Evolutionary conservation across 2,797 vertebrate species (phyloP), one percentile per base, ranked within the genome.

Genomic region (Kryptolebias ocellatus): DNA sequence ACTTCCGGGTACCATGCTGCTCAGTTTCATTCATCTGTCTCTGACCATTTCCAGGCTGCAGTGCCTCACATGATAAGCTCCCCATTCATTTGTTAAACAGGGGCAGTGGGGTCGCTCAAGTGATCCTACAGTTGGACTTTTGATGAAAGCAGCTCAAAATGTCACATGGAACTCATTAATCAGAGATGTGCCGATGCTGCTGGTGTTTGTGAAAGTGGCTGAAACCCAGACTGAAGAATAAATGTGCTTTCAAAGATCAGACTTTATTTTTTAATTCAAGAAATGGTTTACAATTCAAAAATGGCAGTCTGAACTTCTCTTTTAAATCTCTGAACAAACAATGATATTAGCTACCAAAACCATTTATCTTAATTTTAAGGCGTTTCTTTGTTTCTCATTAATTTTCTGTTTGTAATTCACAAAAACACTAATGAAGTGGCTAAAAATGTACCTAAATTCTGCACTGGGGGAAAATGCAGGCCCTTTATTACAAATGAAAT

Each of bases 91-190:
- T 90, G 87, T 84, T 90, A 91, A 91, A 76, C 72, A 90, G 60
- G 71, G 74, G 72, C 53, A 63, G 53, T 11, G 50, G 74, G 79
- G 78, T 85, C 67, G 6, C 53, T 64, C 65, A 76, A 81, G 83
- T 85, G 70, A 88, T 89, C 81, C 84, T 83, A 76, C 70, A 75
- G 72, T 72, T 84, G 87, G 83, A 88, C 83, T 84, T 83, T 55
- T 80, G 82, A 89, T 57, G 67, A 89, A 70, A 67, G 64, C 5
- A 9, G 63, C 85, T 83, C 72, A 70, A 89, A 89, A 84, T 90
- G 85, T 76, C 47, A 61, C 63, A 10, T 77, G 71, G 87, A 90
- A 87, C 82, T 92, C 89, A 92, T 92, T 93, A 92, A 92, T 90
- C 87, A 90, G 83, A 78, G 67, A 76, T 67, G 64, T 80, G 80